A percentile compares a stretch with the other conserved stretches of the same genome.
phyloP scores from a whole-genome alignment of 92 coral and sea anemone species.

The Umimayanthus chanpuru region DNA sequence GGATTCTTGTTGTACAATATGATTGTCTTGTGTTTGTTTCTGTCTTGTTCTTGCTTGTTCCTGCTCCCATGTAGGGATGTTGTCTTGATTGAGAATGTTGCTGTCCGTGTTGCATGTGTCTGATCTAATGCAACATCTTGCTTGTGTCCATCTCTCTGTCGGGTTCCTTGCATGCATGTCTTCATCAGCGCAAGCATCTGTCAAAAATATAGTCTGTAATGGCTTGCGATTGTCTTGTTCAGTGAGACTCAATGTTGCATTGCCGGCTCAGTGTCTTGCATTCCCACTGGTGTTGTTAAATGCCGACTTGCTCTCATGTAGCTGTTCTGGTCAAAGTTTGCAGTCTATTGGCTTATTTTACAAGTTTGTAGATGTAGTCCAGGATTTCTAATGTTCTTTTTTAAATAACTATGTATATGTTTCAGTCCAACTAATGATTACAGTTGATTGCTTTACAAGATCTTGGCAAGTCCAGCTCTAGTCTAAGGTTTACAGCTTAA shows the following conservation, averaged over 20 bases:
- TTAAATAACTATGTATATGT: neutral
- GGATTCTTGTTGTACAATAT: neutral
- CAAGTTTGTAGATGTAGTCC: neutral
- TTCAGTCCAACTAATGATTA: neutral
- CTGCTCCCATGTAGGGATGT: neutral
- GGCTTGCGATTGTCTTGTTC: neutral
- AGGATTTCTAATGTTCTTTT: neutral
- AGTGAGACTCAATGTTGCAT: neutral
- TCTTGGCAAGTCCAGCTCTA: slow-evolving; percentile 4
- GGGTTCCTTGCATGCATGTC: neutral
- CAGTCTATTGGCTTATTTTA: neutral
- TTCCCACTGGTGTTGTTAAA: neutral
- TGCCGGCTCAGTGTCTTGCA: neutral
- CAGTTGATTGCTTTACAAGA: slow-evolving; percentile 12
- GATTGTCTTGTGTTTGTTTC: neutral
- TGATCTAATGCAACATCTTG: neutral
- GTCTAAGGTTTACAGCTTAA: neutral
- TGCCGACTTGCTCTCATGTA: neutral
- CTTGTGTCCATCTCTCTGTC: neutral
- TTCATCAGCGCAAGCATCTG: too few species aligned
- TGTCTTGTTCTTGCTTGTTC: neutral
- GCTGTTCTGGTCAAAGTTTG: neutral
- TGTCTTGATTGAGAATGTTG: neutral
- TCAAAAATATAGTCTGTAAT: neutral
- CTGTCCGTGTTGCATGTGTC: neutral